phyloP scores from a whole-genome alignment of 2,113 vertebrate genomes.

The Coregonus clupeaformis region DNA sequence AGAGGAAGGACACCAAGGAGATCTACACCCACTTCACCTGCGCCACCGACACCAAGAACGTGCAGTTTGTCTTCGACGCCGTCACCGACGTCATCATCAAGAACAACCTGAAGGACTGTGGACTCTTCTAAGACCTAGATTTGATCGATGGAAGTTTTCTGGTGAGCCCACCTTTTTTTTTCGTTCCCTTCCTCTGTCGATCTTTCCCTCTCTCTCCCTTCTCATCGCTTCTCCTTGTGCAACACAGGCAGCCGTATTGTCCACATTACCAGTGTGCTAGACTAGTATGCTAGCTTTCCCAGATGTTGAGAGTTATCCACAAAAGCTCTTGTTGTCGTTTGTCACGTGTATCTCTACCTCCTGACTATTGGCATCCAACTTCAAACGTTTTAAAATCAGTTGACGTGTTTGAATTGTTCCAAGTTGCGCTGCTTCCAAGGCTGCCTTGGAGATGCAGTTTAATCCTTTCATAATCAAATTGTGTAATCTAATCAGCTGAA shows the following conservation, averaged over 20 bases:
- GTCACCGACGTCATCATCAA: slow-evolving; percentile 99
- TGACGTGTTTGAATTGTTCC: background rate
- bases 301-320: background rate
- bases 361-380: background rate
- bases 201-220: background rate
- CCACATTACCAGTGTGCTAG: background rate
- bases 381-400: background rate
- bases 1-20: slow-evolving; percentile 97
- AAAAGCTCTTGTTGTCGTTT: background rate
- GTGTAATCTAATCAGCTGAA: slow-evolving; percentile 13
- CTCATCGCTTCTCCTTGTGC: background rate
- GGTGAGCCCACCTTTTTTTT: slow-evolving; percentile 43
- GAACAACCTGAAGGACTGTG: slow-evolving; percentile 99
- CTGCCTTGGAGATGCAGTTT: slow-evolving; percentile 9
- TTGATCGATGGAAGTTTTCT: background rate
- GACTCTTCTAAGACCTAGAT: slow-evolving; percentile 82
- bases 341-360: background rate
- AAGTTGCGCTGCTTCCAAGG: background rate
- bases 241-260: background rate
- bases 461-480: slow-evolving; percentile 16
- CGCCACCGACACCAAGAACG: slow-evolving; percentile 98
- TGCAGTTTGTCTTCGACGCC: slow-evolving; percentile 98
- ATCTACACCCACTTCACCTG: slow-evolving; percentile 99
- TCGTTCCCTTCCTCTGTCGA: background rate
- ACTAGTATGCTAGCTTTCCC: background rate